Base-by-base conservation (phyloP, 2,113 vertebrate species). In the Poeciliopsis occidentalis region DNA sequence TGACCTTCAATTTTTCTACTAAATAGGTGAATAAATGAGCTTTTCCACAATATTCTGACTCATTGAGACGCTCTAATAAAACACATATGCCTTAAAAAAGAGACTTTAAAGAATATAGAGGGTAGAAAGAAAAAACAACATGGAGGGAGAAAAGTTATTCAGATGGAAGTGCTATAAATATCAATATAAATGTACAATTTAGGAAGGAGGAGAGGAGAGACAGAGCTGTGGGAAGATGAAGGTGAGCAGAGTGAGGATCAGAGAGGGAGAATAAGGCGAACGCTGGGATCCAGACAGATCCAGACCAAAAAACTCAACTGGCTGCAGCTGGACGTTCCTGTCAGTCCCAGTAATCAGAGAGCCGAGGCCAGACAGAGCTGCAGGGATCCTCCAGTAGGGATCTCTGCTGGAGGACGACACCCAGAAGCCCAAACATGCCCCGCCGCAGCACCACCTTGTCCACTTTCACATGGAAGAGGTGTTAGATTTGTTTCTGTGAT, bases 361-460 rank as follows among this genome's bases (percentile, higher is more conserved):
- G 77, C 37, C 37, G 31, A 37, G 24, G 0, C 44, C 44, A 47
- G 44, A 8, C 61, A 76, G 7, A n/a, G 34, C 27, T n/a, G 60
- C 12, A 75, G 70, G 81, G 73, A 71, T 76, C 71, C 29, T 29
- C 29, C 79, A 77, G 78, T 30, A 8, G 67, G 68, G 75, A 71
- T 76, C 71, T 85, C 85, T 84, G 80, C 85, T 87, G 76, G 80
- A 82, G 75, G 76, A 77, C 78, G 77, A 27, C 34, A 73, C 34
- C 51, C 67, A 78, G 31, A 70, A 76, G 31, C 30, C 61, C 63
- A n/a, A 27, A 22, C 1, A 12, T 27, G 19, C n/a, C 19, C 39
- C 11, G 0, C 11, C 0, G 8, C 12, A 44, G 66, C 34, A 8
- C 34, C 2, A 0, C 34, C n/a, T n/a, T n/a, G 10, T 37, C 8